These are phyloP conservation scores for Osmerus eperlanus DNA, from an alignment of 2,113 vertebrate species.

Conservation along the genomic window DNA sequence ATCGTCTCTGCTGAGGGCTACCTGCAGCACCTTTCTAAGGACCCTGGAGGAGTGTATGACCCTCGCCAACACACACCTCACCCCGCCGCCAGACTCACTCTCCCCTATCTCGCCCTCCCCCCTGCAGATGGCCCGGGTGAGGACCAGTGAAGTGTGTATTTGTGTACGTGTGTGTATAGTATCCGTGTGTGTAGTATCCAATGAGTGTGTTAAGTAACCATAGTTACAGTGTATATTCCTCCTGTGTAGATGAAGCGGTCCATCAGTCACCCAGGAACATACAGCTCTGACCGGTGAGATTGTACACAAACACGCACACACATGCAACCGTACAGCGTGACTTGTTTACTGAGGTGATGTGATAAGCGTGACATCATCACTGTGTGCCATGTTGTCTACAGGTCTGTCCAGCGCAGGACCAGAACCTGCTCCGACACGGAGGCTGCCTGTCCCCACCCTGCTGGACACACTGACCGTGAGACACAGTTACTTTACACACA, in stretches of 20 bases:
- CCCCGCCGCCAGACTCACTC: conserved; percentile 73
- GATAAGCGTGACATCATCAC: background rate
- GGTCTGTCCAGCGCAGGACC: no score
- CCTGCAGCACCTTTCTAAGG: conserved; percentile 93
- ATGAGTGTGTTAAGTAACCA: background rate
- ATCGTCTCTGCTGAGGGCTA: conserved; percentile 90
- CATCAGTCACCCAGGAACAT: conserved; percentile 77
- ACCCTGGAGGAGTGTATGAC: conserved; percentile 97
- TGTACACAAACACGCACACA: conserved; percentile 1
- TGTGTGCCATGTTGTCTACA: background rate
- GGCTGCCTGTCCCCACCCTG: no score
- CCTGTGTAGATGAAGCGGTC: conserved; percentile 76
- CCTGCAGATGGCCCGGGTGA: conserved; percentile 81
- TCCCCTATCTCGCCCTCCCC: conserved; percentile 85
- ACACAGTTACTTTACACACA: no score
- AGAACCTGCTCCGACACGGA: no score
- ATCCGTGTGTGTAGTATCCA: background rate
- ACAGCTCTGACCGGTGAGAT: conserved; percentile 71
- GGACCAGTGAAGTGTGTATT: background rate
- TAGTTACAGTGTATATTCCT: background rate
- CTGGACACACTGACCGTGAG: no score
- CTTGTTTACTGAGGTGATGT: background rate
- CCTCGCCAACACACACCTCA: conserved; percentile 80
- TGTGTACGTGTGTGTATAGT: background rate
- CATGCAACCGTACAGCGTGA: background rate